These are phyloP conservation scores for Marisa cornuarietis DNA, from an alignment of 1,140 invertebrate species.

Conservation along the genomic window DNA sequence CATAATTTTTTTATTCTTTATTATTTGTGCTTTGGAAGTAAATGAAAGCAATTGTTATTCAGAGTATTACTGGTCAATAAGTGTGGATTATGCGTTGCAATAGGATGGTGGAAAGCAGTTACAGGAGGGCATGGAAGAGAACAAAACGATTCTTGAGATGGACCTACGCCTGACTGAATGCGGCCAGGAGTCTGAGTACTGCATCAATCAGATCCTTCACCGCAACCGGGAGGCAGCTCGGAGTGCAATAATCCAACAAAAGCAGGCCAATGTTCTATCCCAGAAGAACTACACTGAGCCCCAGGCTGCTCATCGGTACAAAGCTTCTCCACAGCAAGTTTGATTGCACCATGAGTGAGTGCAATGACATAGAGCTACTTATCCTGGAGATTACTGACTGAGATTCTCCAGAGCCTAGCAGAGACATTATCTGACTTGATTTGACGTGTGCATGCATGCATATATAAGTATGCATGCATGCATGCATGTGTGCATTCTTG, in stretches of 20 bases:
- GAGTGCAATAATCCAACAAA: constrained; percentile 43
- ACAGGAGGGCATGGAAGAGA: constrained; percentile 65
- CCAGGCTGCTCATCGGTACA: constrained; percentile 55
- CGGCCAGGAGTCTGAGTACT: constrained; percentile 65
- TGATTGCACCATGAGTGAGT: constrained; percentile 12
- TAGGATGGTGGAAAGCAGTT: constrained; percentile 66
- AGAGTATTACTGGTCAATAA: too few relatives aligned
- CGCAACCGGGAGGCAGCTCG: constrained; percentile 61
- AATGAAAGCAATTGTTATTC: too few relatives aligned
- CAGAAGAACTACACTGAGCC: constrained; percentile 46
- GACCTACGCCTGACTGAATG: constrained; percentile 65
- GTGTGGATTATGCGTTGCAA: not conserved
- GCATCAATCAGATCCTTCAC: constrained; percentile 63
- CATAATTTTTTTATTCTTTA: too few relatives aligned
- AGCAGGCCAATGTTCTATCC: constrained; percentile 26
- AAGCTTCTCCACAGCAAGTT: constrained; percentile 27
- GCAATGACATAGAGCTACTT: not conserved
- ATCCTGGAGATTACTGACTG: not conserved
- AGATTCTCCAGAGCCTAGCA: not conserved
- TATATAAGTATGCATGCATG: constrained; percentile 2
- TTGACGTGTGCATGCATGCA: constrained; percentile 1
- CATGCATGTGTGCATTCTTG: constrained; percentile 7
- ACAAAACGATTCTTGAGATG: constrained; percentile 61
- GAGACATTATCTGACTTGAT: not conserved
- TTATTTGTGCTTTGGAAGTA: too few relatives aligned